Percentiles rank a stretch among this genome's conserved stretches.
phyloP scores from a whole-genome alignment of 2,797 vertebrate species.

The Alosa sapidissima region DNA sequence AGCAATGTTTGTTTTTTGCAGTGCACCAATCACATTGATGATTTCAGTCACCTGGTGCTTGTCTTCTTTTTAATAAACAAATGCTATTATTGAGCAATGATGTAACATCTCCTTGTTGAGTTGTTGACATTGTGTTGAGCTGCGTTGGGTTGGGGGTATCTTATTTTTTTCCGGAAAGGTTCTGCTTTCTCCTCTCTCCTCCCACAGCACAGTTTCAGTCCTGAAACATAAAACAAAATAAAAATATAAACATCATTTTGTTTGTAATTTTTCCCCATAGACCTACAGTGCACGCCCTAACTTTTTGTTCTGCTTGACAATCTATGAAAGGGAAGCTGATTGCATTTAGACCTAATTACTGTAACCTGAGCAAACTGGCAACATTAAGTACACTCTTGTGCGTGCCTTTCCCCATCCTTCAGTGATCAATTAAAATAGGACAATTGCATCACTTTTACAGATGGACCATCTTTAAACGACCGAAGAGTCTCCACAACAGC shows the following conservation, averaged over 20 bases:
- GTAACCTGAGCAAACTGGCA: neutral
- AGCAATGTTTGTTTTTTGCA: conserved; percentile 41
- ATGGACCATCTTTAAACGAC: too few relatives aligned
- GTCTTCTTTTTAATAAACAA: conserved; percentile 82
- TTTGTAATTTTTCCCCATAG: neutral
- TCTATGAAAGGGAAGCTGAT: neutral
- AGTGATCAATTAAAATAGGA: neutral
- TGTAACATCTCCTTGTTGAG: conserved; percentile 72
- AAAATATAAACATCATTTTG: conserved; percentile 66
- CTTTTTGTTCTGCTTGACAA: neutral
- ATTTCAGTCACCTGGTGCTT: conserved; percentile 65
- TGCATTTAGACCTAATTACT: neutral
- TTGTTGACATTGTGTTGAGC: neutral
- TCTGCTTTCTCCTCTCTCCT: conserved; percentile 93
- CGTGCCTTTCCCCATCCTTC: neutral
- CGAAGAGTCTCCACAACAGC: too few relatives aligned
- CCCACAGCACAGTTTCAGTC: conserved; percentile 96
- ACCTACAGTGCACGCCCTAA: neutral
- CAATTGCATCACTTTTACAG: neutral
- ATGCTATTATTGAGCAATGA: conserved; percentile 89
- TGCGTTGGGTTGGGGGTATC: conserved; percentile 33
- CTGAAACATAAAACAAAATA: conserved; percentile 85
- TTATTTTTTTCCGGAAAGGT: conserved; percentile 61
- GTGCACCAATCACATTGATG: conserved; percentile 61
- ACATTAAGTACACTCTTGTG: neutral